These are phyloP conservation scores for Caenorhabditis afra DNA, from an alignment of 2,888 invertebrate species.

Conservation along the genomic window DNA sequence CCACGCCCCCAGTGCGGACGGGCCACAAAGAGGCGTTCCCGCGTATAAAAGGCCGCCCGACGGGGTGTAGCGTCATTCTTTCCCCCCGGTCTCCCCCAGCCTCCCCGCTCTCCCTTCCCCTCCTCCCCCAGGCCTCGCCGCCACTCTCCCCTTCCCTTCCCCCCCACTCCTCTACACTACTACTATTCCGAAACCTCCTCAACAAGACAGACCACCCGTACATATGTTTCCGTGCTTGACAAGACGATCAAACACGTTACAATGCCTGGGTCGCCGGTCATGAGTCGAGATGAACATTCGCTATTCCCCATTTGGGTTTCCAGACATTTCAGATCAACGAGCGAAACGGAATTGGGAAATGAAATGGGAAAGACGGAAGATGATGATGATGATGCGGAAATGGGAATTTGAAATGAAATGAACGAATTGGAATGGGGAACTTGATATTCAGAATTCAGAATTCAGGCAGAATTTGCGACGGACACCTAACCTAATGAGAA, in stretches of 20 bases:
- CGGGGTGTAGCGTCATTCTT: not conserved
- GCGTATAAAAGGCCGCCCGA: constrained; percentile 42
- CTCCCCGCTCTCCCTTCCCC: constrained; percentile 15
- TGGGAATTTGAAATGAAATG: too few relatives aligned
- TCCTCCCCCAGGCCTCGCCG: not conserved
- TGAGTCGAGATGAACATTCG: constrained; percentile 1
- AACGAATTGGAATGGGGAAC: too few relatives aligned
- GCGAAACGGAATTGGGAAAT: not conserved
- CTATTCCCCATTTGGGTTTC: not conserved
- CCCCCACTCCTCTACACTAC: not conserved
- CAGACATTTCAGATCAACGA: too few relatives aligned
- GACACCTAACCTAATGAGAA: too few relatives aligned
- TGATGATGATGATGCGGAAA: not conserved
- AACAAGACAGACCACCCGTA: constrained; percentile 49
- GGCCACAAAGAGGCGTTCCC: not conserved
- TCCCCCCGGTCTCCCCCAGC: not conserved
- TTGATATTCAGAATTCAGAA: too few relatives aligned
- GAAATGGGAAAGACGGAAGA: constrained; percentile 7
- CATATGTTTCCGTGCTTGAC: constrained; percentile 55
- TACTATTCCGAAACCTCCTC: not conserved
- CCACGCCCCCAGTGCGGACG: constrained; percentile 35
- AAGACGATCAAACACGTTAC: constrained; percentile 45
- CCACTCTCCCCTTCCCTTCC: not conserved
- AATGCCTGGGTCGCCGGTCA: constrained; percentile 51
- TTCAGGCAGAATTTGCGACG: not conserved